Conservation (phyloP, 2,797 vertebrate genomes). For the Argentina silus region DNA sequence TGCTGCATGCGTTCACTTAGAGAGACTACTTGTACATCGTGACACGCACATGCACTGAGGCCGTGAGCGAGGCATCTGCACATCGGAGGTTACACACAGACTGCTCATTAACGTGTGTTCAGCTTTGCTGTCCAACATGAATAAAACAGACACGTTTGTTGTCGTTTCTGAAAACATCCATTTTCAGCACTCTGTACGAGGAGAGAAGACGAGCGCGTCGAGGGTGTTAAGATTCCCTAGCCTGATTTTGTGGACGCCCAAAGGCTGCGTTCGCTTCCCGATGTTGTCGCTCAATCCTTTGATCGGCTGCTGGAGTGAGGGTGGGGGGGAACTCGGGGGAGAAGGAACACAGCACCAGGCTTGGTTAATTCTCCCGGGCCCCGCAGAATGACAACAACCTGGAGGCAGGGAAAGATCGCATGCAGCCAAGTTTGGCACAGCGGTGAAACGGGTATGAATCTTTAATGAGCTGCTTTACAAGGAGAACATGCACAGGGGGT, state of each 20-base stretch:
- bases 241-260: constrained; percentile 4
- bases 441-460: constrained; percentile 42
- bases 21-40: neutral
- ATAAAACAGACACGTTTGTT: neutral
- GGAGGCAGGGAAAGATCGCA: constrained; percentile 20
- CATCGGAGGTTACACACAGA: neutral
- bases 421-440: constrained; percentile 33
- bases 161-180: neutral
- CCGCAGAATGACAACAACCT: constrained; percentile 30
- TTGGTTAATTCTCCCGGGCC: constrained; percentile 15
- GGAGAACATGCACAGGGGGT: constrained; percentile 21
- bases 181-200: neutral
- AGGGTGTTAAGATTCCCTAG: neutral
- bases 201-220: neutral
- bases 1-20: neutral
- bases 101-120: neutral
- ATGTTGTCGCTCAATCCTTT: constrained; percentile 42
- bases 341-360: constrained; percentile 9
- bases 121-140: neutral
- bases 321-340: constrained; percentile 2
- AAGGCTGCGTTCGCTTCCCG: constrained; percentile 19
- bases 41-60: neutral
- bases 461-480: constrained; percentile 45
- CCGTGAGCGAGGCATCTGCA: neutral
- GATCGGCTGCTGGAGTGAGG: constrained; percentile 25